Conservation (phyloP, 2,797 vertebrate genomes). For the Hyperoplus lanceolatus region DNA sequence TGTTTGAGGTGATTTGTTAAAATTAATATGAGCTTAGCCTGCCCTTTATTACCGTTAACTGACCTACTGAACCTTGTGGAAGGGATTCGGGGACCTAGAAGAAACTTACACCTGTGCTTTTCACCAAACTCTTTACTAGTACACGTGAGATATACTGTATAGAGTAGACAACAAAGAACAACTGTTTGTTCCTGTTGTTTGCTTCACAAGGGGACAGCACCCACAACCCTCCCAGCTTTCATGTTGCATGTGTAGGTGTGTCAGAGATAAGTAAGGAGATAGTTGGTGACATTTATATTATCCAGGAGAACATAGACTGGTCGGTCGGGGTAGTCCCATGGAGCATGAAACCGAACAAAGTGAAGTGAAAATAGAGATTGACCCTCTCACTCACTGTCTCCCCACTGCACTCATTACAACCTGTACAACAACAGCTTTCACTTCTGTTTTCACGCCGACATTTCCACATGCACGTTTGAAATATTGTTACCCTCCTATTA, state of each 20-base stretch:
- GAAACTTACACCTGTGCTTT: background rate
- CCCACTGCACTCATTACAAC: constrained; percentile 1
- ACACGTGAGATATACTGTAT: background rate
- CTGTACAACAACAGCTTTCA: constrained; percentile 36
- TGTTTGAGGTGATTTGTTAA: background rate
- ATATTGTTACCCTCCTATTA: too few species aligned
- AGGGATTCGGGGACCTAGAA: background rate
- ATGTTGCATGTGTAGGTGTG: constrained; percentile 33
- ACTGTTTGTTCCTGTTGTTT: constrained; percentile 4
- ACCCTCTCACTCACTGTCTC: constrained; percentile 28
- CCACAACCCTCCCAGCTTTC: constrained; percentile 33
- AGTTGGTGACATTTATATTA: constrained; percentile 56
- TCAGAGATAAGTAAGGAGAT: constrained; percentile 36
- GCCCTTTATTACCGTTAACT: background rate
- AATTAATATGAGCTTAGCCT: background rate
- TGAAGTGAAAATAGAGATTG: constrained; percentile 64
- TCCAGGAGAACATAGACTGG: constrained; percentile 62
- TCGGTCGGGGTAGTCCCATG: constrained; percentile 75
- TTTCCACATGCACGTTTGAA: constrained; percentile 22
- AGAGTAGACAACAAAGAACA: background rate
- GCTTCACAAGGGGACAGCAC: constrained; percentile 67
- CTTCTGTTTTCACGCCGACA: constrained; percentile 29
- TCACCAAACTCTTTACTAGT: background rate
- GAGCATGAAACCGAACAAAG: constrained; percentile 64
- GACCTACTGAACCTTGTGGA: background rate